Base-by-base conservation (phyloP, 2,888 invertebrate genomes). In the Digitonthophagus gazella region DNA sequence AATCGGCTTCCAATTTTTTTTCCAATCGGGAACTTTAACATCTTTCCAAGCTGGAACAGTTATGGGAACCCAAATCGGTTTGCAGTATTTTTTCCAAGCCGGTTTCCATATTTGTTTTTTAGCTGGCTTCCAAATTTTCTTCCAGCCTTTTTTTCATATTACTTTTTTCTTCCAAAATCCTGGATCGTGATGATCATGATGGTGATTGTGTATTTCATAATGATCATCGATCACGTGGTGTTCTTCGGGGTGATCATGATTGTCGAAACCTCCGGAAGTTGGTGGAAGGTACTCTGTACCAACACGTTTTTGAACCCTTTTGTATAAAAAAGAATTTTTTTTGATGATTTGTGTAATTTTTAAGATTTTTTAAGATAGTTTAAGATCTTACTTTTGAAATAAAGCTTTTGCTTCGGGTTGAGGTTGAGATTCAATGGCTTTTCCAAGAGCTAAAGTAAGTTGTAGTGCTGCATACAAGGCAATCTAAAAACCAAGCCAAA, bases 11-110 rank as follows among this genome's bases (percentile, higher is more conserved):
- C 88, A 90, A 63, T 91, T 87, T 77, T 90, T 90, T 79, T 91
- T 91, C 90, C 90, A 91, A 20, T 88, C 90, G 0, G 90, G 90
- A 6, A 90, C 91, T 85, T 91, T 87, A 69, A 92, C 90, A 77
- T 93, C 92, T 78, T 93, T 93, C 88, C 93, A 93, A 0, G 89
- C 91, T 0, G 90, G 89, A 8, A 92, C 90, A 83, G 91, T 88
- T 18, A 88, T 90, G 55, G 90, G 90, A 65, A 90, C 88, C 91
- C 91, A 93, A 58, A 92, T 87, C 0, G 93, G 92, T 78, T 93
- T 93, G 88, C 91, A 91, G 63, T 91, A 87, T 82, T 92, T 90
- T 79, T 93, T 93, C 90, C 91, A 93, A 18, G 87, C 85, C 1
- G 90, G 89, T 75, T 89, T 89, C 88, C 89, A 90, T 69, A 89